Conservation (phyloP, 2,113 vertebrate species). For the Axis porcinus region DNA sequence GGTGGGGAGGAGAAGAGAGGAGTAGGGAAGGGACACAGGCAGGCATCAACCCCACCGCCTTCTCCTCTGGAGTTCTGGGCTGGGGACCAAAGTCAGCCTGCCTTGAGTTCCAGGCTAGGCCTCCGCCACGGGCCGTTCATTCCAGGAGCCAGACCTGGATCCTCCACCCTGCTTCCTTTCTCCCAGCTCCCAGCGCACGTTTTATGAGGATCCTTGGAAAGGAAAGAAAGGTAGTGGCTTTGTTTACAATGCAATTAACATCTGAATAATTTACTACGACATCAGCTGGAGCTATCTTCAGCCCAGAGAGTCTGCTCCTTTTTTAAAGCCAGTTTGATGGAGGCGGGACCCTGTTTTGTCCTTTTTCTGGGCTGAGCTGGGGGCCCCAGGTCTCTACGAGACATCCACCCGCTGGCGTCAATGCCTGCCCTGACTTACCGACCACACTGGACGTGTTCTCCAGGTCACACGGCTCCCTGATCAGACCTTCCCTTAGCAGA, state of each 20-base stretch:
- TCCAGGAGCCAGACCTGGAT: not conserved
- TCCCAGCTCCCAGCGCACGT: rapidly evolving
- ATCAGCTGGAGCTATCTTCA: conserved; percentile 60
- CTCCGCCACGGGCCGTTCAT: rapidly evolving
- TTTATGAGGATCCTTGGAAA: conserved; percentile 41
- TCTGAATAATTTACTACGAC: conserved; percentile 77
- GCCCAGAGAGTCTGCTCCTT: conserved; percentile 33
- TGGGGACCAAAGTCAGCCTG: not conserved
- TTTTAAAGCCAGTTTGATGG: conserved; percentile 1
- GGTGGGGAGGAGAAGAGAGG: not conserved
- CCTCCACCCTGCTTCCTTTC: not conserved
- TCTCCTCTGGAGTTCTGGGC: not conserved
- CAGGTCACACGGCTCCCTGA: not conserved
- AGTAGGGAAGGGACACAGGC: no score
- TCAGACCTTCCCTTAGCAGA: rapidly evolving
- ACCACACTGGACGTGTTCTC: not conserved
- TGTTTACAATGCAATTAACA: conserved; percentile 77
- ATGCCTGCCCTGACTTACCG: not conserved
- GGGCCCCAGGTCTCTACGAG: not conserved
- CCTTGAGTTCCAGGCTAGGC: not conserved
- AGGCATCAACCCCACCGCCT: not conserved
- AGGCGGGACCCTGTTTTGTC: not conserved
- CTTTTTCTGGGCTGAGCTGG: not conserved
- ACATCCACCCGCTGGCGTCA: not conserved
- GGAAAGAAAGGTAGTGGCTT: conserved; percentile 71